These are phyloP conservation scores for Blera fallax DNA, from an alignment of 2,888 invertebrate species.

Conservation along the genomic window DNA sequence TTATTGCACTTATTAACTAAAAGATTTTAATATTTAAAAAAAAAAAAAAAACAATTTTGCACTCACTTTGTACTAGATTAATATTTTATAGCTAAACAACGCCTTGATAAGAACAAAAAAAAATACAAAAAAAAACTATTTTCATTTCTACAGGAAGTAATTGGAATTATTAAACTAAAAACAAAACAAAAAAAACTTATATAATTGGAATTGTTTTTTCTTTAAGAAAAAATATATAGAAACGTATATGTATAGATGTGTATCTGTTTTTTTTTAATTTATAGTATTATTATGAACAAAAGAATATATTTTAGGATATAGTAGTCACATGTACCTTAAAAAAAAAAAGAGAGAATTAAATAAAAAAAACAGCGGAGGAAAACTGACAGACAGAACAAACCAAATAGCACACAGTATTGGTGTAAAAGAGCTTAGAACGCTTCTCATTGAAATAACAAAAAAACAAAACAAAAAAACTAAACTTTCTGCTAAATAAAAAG, in stretches of 20 bases:
- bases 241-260: conserved; percentile 49
- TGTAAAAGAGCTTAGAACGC: conserved; percentile 32
- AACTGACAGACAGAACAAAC: conserved; percentile 40
- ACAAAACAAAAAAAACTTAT: conserved; percentile 17
- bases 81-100: conserved; percentile 52
- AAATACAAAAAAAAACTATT: conserved; percentile 22
- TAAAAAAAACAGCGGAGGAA: conserved; percentile 53
- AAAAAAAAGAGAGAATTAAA: conserved; percentile 42
- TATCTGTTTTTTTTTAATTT: not conserved
- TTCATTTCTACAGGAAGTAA: conserved; percentile 51
- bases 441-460: conserved; percentile 53
- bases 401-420: conserved; percentile 10
- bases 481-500: not conserved
- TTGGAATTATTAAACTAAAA: conserved; percentile 34
- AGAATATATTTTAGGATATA: conserved; percentile 71
- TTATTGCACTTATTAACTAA: conserved; percentile 68
- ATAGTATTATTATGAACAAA: conserved; percentile 60
- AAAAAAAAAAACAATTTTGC: conserved; percentile 27
- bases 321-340: conserved; percentile 72
- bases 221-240: not conserved
- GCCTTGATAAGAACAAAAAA: conserved; percentile 54
- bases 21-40: conserved; percentile 34
- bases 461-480: not conserved
- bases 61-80: conserved; percentile 56
- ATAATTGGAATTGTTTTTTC: conserved; percentile 16